Evolutionary conservation across 64 coral and sea anemone genomes (phyloP).

Genomic region (Montipora capricornis): DNA sequence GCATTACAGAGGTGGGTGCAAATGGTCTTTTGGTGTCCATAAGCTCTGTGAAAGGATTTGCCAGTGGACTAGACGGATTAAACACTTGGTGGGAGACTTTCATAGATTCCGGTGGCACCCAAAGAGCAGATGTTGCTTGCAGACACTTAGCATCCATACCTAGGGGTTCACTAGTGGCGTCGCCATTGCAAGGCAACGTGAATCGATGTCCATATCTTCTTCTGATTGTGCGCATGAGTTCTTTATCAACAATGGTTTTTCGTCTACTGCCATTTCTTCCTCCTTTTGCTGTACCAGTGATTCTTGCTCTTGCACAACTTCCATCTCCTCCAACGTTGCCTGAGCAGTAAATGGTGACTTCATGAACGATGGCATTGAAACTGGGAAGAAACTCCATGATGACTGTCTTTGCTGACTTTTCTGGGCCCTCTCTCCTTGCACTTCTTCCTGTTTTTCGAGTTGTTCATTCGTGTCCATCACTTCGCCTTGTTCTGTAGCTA

Average conservation of each 20-base stretch:
- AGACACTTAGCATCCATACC: not conserved
- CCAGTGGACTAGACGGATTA: not conserved
- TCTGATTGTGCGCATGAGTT: not conserved
- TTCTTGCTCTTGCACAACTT: not conserved
- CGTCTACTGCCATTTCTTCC: not conserved
- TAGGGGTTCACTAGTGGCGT: too few species aligned
- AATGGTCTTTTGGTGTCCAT: conserved; percentile 11
- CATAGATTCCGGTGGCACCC: not conserved
- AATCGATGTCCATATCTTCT: not conserved
- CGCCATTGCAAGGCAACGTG: not conserved
- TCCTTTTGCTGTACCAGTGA: not conserved
- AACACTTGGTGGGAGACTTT: not conserved
- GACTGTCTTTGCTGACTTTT: not conserved
- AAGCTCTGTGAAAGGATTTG: not conserved
- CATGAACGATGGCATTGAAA: not conserved
- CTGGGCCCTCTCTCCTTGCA: not conserved
- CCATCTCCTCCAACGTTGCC: not conserved
- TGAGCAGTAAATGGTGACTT: not conserved
- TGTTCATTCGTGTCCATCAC: not conserved
- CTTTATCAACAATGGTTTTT: not conserved
- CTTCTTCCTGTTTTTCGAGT: not conserved
- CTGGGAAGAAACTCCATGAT: not conserved
- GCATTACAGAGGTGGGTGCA: not conserved
- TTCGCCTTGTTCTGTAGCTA: not conserved
- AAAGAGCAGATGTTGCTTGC: not conserved